Conservation (phyloP, 2,113 vertebrate species). For the Acrocephalus kingi region DNA sequence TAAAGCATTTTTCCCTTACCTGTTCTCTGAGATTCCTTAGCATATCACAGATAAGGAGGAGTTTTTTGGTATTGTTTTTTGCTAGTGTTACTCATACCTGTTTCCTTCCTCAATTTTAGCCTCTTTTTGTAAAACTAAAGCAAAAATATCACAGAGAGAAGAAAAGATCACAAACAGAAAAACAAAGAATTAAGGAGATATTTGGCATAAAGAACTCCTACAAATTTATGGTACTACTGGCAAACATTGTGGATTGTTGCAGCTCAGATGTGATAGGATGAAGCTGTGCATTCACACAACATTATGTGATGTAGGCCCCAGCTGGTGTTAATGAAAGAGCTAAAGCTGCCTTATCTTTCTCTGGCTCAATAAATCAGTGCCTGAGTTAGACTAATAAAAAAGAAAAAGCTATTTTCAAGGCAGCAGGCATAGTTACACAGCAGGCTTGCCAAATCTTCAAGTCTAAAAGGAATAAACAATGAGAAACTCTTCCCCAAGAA, state of each 20-base stretch:
- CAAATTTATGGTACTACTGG: neutral
- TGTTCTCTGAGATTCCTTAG: neutral
- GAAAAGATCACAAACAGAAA: neutral
- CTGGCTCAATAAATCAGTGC: slow-evolving; percentile 33
- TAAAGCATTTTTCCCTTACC: neutral
- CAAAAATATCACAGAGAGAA: neutral
- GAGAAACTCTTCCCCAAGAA: neutral
- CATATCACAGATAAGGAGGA: neutral
- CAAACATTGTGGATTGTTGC: neutral
- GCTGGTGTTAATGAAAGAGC: slow-evolving; percentile 42
- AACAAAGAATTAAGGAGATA: neutral
- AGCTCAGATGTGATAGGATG: neutral
- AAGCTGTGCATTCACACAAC: slow-evolving; percentile 1
- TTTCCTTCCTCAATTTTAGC: neutral
- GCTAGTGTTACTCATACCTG: fast-evolving
- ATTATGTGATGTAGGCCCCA: neutral
- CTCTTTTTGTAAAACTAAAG: neutral
- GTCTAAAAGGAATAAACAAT: slow-evolving; percentile 7
- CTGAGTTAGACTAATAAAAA: slow-evolving; percentile 9
- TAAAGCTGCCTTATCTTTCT: slow-evolving; percentile 29
- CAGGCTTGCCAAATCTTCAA: neutral
- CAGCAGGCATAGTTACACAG: slow-evolving; percentile 2
- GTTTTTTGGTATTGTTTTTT: neutral
- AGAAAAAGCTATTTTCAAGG: slow-evolving; percentile 18
- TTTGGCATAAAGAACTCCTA: neutral